Base-by-base conservation (phyloP, 2,797 vertebrate species). In the Perodicticus potto region DNA sequence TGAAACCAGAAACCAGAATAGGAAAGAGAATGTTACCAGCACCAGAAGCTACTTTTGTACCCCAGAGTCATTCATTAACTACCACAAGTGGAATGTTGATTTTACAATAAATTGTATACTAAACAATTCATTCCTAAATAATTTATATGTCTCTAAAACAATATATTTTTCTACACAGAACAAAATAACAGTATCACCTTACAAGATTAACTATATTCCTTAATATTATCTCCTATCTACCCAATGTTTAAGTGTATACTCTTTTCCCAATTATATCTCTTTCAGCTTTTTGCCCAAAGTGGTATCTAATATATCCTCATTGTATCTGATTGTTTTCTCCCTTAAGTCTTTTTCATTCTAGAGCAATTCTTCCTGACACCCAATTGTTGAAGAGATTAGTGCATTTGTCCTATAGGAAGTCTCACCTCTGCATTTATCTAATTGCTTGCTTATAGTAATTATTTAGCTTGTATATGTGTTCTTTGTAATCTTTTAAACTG, bases 181-280 rank as follows among this genome's bases (percentile, higher is more conserved):
- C 34, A 91, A 93, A 69, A 49, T 88, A 77, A 53, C 20, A 70
- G 20, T 23, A 67, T 92, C 49, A 37, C 27, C 27, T 85, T 78
- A 82, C 25, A 92, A 96, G 92, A 59, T 94, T 61, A 72, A 17
- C 65, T 82, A 37, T 61, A 59, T 77, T 69, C 12, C 11, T 89
- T 93, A 86, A 43, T 89, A 63, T 29, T 92, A 55, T 69, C 14
- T 73, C 29, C 59, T 83, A 43, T 13, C 13, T 91, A 59, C 69
- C 2, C 17, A 80, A 17, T 82, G 83, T 88, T 70, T 90, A 69
- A 78, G 72, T 72, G 4, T 93, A 63, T 67, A 37, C 16, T 80
- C 11, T 83, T 94, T 12, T 87, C 34, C 74, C 29, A 63, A 72
- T 59, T 80, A 23, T 93, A 73, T 67, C 10, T 32, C 45, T 22